These are phyloP conservation scores for Chloroclystis v-ata DNA, from an alignment of 2,888 invertebrate genomes.

Conservation along the genomic window DNA sequence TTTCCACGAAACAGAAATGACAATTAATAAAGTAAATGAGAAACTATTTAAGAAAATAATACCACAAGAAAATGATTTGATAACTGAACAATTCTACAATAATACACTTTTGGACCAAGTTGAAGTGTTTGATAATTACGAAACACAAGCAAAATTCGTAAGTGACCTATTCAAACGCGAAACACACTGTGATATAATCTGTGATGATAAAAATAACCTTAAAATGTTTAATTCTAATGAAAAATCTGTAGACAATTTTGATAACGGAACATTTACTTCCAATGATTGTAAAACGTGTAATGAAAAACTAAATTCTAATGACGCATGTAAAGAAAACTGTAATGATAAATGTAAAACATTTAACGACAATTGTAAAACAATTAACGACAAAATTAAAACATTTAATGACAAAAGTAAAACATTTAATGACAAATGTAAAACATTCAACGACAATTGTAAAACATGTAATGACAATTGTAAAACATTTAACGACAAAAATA, in stretches of 20 bases:
- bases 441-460: not conserved
- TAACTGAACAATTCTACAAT: slow-evolving; percentile 63
- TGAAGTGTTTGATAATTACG: slow-evolving; percentile 52
- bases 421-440: too few relatives aligned
- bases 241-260: too few relatives aligned
- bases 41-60: slow-evolving; percentile 44
- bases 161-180: slow-evolving; percentile 53
- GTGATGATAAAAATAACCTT: slow-evolving; percentile 5
- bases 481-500: too few relatives aligned
- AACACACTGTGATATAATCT: slow-evolving; percentile 19
- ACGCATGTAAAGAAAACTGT: not conserved
- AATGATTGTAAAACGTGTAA: too few relatives aligned
- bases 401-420: not conserved
- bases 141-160: slow-evolving; percentile 62
- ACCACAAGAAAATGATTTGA: slow-evolving; percentile 50
- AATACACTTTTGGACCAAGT: slow-evolving; percentile 45
- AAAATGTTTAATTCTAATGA: not conserved
- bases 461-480: not conserved
- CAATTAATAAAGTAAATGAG: slow-evolving; percentile 41
- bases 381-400: too few relatives aligned
- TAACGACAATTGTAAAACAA: too few relatives aligned
- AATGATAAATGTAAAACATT: too few relatives aligned
- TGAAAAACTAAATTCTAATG: not conserved
- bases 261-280: too few relatives aligned
- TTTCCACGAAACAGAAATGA: slow-evolving; percentile 29